Base-by-base conservation (phyloP, 2,113 vertebrate species). In the Sinocyclocheilus grahami region DNA sequence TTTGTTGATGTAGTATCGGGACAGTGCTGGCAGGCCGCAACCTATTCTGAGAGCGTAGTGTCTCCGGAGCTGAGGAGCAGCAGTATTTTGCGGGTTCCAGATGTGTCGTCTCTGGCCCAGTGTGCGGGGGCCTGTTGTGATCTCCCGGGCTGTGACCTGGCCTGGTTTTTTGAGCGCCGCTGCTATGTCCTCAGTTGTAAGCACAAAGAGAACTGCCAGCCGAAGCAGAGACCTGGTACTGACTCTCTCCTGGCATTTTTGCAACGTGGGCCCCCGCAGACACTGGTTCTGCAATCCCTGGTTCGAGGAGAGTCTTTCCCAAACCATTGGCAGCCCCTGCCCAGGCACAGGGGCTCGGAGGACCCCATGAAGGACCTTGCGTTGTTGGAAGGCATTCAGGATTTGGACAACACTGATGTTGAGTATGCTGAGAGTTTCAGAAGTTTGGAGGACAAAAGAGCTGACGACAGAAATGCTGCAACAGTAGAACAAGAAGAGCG, bases 111-210 rank as follows among this genome's bases (percentile, higher is more conserved):
- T 0, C 76, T 96, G 89, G 84, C 92, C 0, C 95, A 95, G 89
- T 98, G 97, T 82, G 94, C 92, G 0, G 88, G 93, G 0, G 96
- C 96, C 0, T 96, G 97, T 90, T 98, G 97, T 79, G 95, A 96
- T 83, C 92, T 96, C 33, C 88, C 93, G 0, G 95, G 92, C 51
- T 97, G 96, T 60, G 95, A 97, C 90, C 88, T 97, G 88, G 96
- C 96, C 51, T 99, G 97, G 97, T 93, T 97, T 93, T 96, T 98
- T 9, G 93, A 96, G 71, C 95, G 90, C 4, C 96, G 86, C 86
- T 99, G 97, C 92, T 98, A 96, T 83, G 90, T 97, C 0, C 95
- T 99, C 82, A 96, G 92, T 93, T 99, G 97, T 89, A 95, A 93
- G 33, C 93, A 83, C 83, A 91, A 89, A 87, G 95, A 93, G 53